phyloP scores from a whole-genome alignment of 2,113 vertebrate species.

The Myodes glareolus region DNA sequence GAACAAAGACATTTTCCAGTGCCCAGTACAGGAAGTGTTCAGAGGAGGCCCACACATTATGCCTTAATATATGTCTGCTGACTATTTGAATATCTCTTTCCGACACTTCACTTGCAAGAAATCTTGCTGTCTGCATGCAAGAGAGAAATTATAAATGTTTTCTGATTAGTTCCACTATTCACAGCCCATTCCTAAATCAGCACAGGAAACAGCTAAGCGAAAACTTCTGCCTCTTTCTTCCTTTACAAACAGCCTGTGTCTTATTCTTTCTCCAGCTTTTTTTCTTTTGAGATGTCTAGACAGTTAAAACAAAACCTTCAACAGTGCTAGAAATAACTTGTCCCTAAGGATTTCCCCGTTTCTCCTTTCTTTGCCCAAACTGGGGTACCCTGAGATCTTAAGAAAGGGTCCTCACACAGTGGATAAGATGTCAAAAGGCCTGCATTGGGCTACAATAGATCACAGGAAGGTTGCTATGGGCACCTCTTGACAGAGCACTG shows the following conservation, averaged over 20 bases:
- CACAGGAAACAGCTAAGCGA: slow-evolving; percentile 73
- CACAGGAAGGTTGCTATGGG: neutral
- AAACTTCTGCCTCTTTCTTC: slow-evolving; percentile 74
- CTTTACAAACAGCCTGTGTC: slow-evolving; percentile 63
- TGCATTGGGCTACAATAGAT: neutral
- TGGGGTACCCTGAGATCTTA: neutral
- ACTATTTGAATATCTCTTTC: slow-evolving; percentile 28
- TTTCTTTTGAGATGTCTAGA: slow-evolving; percentile 74
- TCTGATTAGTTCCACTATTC: slow-evolving; percentile 74
- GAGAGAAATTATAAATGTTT: slow-evolving; percentile 72
- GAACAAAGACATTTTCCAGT: neutral
- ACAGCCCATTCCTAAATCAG: slow-evolving; percentile 71
- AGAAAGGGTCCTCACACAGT: neutral
- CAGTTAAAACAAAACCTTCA: slow-evolving; percentile 62
- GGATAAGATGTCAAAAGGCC: neutral
- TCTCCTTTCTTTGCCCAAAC: neutral
- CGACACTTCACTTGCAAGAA: slow-evolving; percentile 42
- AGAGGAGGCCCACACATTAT: neutral
- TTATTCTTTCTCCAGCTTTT: slow-evolving; percentile 22
- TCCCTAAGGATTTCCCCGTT: neutral
- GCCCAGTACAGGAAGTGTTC: neutral
- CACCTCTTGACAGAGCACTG: neutral
- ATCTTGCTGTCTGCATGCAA: slow-evolving; percentile 58
- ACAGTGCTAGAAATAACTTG: slow-evolving; percentile 63
- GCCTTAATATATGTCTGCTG: slow-evolving; percentile 40